phyloP scores from a whole-genome alignment of 2,797 vertebrate species.

The Kryptopterus vitreolus region DNA sequence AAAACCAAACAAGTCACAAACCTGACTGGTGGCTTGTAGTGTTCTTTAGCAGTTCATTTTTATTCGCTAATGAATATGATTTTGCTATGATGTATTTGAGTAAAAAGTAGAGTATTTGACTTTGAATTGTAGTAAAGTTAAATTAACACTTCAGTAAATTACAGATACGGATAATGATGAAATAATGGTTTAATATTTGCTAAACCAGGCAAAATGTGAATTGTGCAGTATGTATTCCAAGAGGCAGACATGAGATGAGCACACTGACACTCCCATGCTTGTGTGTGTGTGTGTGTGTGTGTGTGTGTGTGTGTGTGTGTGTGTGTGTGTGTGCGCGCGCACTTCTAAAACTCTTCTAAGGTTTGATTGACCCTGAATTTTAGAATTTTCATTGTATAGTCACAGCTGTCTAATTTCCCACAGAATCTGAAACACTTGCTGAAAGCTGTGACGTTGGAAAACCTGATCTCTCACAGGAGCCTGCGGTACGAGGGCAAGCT shows the following conservation, averaged over 20 bases:
- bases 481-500: constrained; percentile 85
- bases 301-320: too few relatives aligned
- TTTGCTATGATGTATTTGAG: too few relatives aligned
- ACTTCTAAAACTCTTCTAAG: background rate
- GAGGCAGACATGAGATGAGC: background rate
- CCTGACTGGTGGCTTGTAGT: too few relatives aligned
- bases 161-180: background rate
- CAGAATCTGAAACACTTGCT: constrained; percentile 86
- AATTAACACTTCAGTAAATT: too few relatives aligned
- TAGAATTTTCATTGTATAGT: background rate
- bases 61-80: too few relatives aligned
- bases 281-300: too few relatives aligned
- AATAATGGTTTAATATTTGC: background rate
- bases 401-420: constrained; percentile 16
- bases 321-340: too few relatives aligned
- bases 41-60: too few relatives aligned
- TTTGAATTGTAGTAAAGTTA: too few relatives aligned
- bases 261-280: too few relatives aligned
- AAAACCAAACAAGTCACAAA: too few relatives aligned
- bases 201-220: background rate
- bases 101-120: too few relatives aligned
- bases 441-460: constrained; percentile 82
- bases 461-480: constrained; percentile 81
- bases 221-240: background rate
- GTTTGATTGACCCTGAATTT: background rate